Evolutionary conservation across 2,113 vertebrate genomes (phyloP).

Genomic region (Pomatostomus ruficeps): DNA sequence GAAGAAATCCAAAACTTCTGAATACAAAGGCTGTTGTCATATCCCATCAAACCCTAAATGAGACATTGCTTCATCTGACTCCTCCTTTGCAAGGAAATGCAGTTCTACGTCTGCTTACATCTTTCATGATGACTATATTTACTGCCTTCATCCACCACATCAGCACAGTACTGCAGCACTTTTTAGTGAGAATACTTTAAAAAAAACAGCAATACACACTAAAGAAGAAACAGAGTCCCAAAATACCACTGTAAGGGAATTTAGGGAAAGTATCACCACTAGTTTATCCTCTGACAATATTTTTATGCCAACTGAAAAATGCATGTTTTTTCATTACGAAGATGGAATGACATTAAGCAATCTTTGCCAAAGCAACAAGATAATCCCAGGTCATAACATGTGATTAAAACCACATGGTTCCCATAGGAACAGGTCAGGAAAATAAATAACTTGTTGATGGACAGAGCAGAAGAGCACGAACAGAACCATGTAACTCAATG

Average conservation of each 20-base stretch:
- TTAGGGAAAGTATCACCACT: neutral
- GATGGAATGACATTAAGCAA: conserved; percentile 7
- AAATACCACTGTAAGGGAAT: neutral
- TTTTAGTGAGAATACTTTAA: neutral
- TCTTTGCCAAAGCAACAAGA: conserved; percentile 26
- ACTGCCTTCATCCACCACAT: neutral
- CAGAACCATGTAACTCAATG: neutral
- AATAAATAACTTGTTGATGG: conserved; percentile 8
- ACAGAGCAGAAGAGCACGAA: neutral
- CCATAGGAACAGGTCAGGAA: conserved; percentile 20
- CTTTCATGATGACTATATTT: neutral
- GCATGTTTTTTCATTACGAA: neutral
- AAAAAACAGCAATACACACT: neutral
- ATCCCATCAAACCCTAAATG: neutral
- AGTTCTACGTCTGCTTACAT: neutral
- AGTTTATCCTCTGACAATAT: neutral
- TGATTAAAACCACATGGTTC: conserved; percentile 44
- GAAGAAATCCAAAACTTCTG: neutral
- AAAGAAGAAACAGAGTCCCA: neutral
- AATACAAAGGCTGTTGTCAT: neutral
- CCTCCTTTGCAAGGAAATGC: neutral
- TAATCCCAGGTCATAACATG: neutral
- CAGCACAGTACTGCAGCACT: neutral
- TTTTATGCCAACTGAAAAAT: conserved; percentile 16
- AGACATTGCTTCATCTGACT: neutral